phyloP scores from a whole-genome alignment of 2,888 invertebrate genomes.

The Mythimna pallens region DNA sequence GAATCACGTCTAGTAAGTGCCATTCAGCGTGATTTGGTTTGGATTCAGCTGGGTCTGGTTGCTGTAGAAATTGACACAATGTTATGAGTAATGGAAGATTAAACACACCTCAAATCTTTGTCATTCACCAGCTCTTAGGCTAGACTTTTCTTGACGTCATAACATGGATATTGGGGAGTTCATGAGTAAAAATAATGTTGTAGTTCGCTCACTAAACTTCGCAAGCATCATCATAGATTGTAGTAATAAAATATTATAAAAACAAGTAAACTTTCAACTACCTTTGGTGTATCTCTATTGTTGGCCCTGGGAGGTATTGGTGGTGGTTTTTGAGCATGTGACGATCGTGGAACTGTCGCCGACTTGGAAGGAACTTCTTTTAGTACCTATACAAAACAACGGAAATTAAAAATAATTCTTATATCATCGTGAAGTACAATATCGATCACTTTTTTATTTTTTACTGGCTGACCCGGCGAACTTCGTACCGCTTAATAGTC shows the following conservation, averaged over 20 bases:
- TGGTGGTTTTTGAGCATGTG: slow-evolving; percentile 81
- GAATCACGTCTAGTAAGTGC: slow-evolving; percentile 95
- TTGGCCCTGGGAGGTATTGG: slow-evolving; percentile 83
- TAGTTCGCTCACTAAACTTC: background rate
- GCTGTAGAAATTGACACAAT: slow-evolving; percentile 63
- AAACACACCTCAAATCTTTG: too few relatives aligned
- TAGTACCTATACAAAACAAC: slow-evolving; percentile 63
- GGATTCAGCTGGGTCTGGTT: slow-evolving; percentile 67
- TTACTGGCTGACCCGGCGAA: too few relatives aligned
- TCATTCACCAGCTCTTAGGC: background rate
- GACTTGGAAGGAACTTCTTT: slow-evolving; percentile 83
- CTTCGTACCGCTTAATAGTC: too few relatives aligned
- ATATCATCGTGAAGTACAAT: background rate
- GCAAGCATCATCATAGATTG: background rate
- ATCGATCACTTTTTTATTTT: too few relatives aligned
- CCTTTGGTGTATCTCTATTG: slow-evolving; percentile 76
- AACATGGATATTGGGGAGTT: background rate
- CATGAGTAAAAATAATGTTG: too few relatives aligned
- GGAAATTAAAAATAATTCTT: background rate
- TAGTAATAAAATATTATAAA: background rate
- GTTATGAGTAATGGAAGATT: background rate
- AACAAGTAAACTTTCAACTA: slow-evolving; percentile 35
- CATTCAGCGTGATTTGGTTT: slow-evolving; percentile 85
- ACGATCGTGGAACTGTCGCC: slow-evolving; percentile 82
- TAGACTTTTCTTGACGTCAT: background rate